Base-by-base conservation (phyloP, 2,797 vertebrate genomes). In the Sebastes hopkinsi region DNA sequence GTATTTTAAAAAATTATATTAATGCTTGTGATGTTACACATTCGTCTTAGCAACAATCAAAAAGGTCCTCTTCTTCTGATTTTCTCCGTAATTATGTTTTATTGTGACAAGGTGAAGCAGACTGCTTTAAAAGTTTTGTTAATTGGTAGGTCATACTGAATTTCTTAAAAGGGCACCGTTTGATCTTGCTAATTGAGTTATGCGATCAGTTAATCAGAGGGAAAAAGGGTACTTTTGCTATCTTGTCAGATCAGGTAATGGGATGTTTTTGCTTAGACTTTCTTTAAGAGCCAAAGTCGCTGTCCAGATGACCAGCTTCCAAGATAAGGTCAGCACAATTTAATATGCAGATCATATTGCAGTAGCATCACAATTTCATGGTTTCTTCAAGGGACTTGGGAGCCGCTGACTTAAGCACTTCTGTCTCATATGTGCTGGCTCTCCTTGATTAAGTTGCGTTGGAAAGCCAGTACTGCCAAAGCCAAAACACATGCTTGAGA, bases 261-360 rank as follows among this genome's bases (percentile, higher is more conserved):
- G 65, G 25, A 79, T 70, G 42, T 71, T 78, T 85, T 83, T 58
- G 11, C 65, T 36, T 58, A 79, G 73, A 74, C 66, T 62, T 80
- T 61, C n/a, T 76, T 23, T 61, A 82, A 78, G 22, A 79, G 68
- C 69, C 34, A 77, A 67, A 79, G 75, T 77, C 0, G 13, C 80
- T 58, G 71, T 88, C 82, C 89, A 88, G 81, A 85, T 91, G 85
- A 92, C 84, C 79, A 88, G 67, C 80, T 85, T 86, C 66, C 67
- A 78, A 87, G 82, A 88, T 88, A 91, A 88, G 91, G 88, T 94
- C 90, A 91, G 87, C 83, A 86, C 81, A 87, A 89, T 94, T 92
- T 92, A 93, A 92, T 85, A 93, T 94, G 90, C 89, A 86, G 82
- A 92, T 94, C 84, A 90, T 92, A 90, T 81, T 94, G 92, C 93